phyloP scores from a whole-genome alignment of 2,797 vertebrate species.

The Pitangus sulphuratus region DNA sequence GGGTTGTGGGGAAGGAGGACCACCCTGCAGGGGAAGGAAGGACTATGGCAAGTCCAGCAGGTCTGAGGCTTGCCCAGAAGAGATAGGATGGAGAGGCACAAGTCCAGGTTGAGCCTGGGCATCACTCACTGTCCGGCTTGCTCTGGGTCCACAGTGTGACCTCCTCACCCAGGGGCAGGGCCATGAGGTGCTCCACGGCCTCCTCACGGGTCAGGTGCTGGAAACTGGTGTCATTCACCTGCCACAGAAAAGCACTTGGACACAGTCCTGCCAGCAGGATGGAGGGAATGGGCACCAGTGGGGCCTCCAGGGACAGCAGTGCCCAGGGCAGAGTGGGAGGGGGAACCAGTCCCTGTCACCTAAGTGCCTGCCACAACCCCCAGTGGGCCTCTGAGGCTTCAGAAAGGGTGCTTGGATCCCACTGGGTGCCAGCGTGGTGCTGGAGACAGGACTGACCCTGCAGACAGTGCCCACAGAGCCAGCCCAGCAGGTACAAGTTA shows the following conservation, averaged over 20 bases:
- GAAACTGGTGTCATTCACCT: constrained; percentile 90
- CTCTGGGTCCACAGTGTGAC: constrained; percentile 84
- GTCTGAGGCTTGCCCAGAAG: not conserved
- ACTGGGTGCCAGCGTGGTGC: not conserved
- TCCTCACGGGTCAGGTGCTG: constrained; percentile 91
- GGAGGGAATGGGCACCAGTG: not conserved
- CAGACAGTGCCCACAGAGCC: rapidly evolving
- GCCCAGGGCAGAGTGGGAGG: not conserved
- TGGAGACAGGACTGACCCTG: not conserved
- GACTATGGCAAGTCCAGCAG: not conserved
- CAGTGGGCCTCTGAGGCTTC: not conserved
- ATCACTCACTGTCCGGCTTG: constrained; percentile 92
- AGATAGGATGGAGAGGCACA: not conserved
- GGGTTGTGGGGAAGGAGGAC: not conserved
- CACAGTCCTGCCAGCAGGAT: rapidly evolving
- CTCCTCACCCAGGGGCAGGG: constrained; percentile 79
- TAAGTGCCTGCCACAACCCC: not conserved
- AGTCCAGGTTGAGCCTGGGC: not conserved
- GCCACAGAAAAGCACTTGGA: not conserved
- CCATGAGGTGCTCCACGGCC: constrained; percentile 88
- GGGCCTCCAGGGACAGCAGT: not conserved
- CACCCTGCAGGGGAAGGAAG: not conserved
- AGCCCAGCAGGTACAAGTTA: rapidly evolving
- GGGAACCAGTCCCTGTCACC: not conserved
- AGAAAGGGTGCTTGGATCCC: not conserved